Conservation (phyloP, 2,113 vertebrate species). For the Pao palembangensis region DNA sequence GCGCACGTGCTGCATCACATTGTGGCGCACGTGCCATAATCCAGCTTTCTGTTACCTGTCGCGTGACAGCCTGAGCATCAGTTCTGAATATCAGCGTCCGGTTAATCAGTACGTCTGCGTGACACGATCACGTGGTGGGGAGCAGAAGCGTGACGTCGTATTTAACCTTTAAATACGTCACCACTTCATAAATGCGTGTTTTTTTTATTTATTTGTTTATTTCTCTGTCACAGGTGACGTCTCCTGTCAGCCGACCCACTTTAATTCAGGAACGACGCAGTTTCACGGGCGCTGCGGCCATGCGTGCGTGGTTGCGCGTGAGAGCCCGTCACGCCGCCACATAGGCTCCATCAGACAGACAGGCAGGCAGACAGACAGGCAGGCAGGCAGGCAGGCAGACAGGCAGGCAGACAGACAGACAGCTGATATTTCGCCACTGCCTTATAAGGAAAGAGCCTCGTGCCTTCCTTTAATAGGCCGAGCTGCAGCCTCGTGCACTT, state of each 20-base stretch:
- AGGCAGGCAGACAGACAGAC: no score
- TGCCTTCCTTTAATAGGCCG: conserved; percentile 75
- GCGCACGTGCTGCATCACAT: conserved; percentile 52
- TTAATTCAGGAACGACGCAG: conserved; percentile 47
- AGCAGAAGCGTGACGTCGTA: conserved; percentile 31
- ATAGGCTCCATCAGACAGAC: no score
- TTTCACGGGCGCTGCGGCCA: conserved; percentile 14
- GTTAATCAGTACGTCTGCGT: not conserved
- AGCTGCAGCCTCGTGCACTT: conserved; percentile 59
- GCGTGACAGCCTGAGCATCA: not conserved
- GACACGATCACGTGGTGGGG: not conserved
- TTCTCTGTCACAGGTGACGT: no score
- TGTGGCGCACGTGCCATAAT: conserved; percentile 44
- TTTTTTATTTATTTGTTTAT: no score
- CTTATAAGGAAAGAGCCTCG: conserved; percentile 75
- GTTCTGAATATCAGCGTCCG: no score
- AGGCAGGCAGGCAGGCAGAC: no score
- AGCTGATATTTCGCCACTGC: conserved; percentile 50
- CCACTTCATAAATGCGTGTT: no score
- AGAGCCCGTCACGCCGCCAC: not conserved
- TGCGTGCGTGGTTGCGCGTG: conserved; percentile 14
- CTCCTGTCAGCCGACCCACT: no score
- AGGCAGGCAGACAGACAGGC: no score
- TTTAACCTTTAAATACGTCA: no score
- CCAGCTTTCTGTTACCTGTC: not conserved